Evolutionary conservation across 2,888 invertebrate species (phyloP), one percentile per base, ranked within the genome.

Genomic region (Eretmocerus hayati): DNA sequence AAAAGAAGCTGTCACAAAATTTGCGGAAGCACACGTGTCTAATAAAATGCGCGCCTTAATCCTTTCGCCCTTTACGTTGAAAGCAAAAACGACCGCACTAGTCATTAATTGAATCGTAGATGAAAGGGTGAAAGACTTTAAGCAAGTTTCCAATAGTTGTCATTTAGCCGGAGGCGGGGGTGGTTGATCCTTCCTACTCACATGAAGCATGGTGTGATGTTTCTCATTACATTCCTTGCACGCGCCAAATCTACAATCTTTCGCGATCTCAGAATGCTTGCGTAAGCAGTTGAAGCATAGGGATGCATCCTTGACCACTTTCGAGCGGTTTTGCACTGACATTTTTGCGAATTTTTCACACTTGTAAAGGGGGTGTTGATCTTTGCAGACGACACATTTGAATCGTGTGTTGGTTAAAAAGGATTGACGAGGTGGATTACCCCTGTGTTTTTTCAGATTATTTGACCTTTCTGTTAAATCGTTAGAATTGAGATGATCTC

Each of bases 251-350:
- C 26, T 13, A 16, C 15, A 15, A 9, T 33, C 9, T n/a, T 9
- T 13, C 15, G 33, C 33, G 5, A n/a, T 33, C 5, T 33, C 5
- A 13, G 33, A 13, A 33, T 33, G 33, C 15, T 9, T 33, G n/a
- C 33, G 33, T 33, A 33, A 13, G 15, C 33, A 33, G 15, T 33
- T 33, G 15, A 8, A 15, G 15, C 33, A 33, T 5, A 33, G 15
- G 11, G 9, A n/a, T n/a, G 33, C 33, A 33, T n/a, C 15, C 15
- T 15, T 33, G n/a, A 33, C 33, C 6, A 9, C 6, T 5, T 48
- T 33, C 58, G 55, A 56, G 4, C 48, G 41, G 5, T 44, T 26
- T 35, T 55, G 52, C 31, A 55, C 48, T 13, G 56, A 26, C 2
- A 45, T 37, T 41, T 58, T 56, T 1, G 52, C 56, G 6, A 35